Base-by-base conservation (phyloP, 2,113 vertebrate species). In the Eolophus roseicapilla region DNA sequence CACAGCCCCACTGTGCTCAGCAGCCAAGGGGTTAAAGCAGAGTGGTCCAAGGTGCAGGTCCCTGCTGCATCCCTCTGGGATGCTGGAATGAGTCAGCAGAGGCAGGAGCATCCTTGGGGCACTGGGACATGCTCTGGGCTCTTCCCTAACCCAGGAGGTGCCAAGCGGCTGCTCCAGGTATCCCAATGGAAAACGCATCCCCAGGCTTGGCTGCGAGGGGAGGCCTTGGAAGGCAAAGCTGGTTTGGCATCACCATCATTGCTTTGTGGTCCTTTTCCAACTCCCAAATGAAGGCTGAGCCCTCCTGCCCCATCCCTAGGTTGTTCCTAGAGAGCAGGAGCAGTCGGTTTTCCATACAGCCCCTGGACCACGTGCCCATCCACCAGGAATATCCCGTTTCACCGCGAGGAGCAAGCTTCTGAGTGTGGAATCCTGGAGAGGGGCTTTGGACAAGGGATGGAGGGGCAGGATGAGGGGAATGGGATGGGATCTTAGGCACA, bases 191-290 rank as follows among this genome's bases (percentile, higher is more conserved):
- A 97, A 94, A 92, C 4, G 25, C 47, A 23, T 33, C 74, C 79
- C 68, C 10, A 0, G 14, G 52, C 47, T 86, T 62, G n/a, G 37
- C 47, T 24, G 4, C 2, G 41, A 33, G 24, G 33, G 27, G 18
- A 50, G 18, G 37, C 53, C 2, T 39, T 64, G 31, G 55, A 78
- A 87, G 88, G 29, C 60, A 79, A 84, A 59, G 25, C 35, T 59
- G 25, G 0, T n/a, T 13, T 12, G 17, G 25, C 6, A 28, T 29
- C 1, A 0, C 2, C 39, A 41, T 41, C 39, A 1, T 21, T 37
- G 49, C 55, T 67, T 41, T 37, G 57, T 20, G 62, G 46, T n/a
- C 0, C 0, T 79, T 39, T 10, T 6, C 64, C 81, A 23, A 3
- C 16, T 16, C 7, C 0, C 21, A n/a, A 10, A 59, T 4, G 33